These are phyloP conservation scores for Oryctes rhinoceros DNA, from an alignment of 1,140 invertebrate species.

Conservation along the genomic window DNA sequence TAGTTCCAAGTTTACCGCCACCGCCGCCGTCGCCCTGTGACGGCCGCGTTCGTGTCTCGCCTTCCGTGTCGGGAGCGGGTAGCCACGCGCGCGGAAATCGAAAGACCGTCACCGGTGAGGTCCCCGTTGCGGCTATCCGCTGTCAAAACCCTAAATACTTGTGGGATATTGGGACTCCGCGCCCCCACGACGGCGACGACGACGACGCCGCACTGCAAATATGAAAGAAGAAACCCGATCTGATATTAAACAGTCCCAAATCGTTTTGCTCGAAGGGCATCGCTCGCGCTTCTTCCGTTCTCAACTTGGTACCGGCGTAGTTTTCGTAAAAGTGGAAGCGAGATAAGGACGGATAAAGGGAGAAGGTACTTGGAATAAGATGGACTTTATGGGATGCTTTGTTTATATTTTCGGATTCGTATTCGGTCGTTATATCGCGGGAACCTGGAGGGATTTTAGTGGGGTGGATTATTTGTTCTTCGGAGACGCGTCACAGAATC, in stretches of 20 bases:
- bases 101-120: not conserved
- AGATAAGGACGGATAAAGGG: not conserved
- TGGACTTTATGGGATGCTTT: conserved; percentile 13
- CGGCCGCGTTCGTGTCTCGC: not conserved
- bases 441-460: not conserved
- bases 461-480: not conserved
- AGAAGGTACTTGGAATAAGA: not conserved
- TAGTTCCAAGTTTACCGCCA: not conserved
- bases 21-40: not conserved
- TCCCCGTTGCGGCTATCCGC: conserved; percentile 29
- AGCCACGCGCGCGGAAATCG: not conserved
- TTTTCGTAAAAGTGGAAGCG: not conserved
- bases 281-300: not conserved
- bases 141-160: conserved; percentile 29
- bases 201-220: conserved; percentile 17
- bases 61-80: not conserved
- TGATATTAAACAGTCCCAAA: conserved; percentile 34
- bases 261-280: conserved; percentile 24
- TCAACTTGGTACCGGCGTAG: not conserved
- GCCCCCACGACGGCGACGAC: not conserved
- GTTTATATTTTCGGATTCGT: not conserved
- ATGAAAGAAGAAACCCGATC: conserved; percentile 35
- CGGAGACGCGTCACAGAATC: not conserved
- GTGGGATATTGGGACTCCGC: conserved; percentile 28
- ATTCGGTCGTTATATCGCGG: not conserved